Evolutionary conservation across 2,797 vertebrate species (phyloP).

Genomic region (Aphelocoma californica): DNA sequence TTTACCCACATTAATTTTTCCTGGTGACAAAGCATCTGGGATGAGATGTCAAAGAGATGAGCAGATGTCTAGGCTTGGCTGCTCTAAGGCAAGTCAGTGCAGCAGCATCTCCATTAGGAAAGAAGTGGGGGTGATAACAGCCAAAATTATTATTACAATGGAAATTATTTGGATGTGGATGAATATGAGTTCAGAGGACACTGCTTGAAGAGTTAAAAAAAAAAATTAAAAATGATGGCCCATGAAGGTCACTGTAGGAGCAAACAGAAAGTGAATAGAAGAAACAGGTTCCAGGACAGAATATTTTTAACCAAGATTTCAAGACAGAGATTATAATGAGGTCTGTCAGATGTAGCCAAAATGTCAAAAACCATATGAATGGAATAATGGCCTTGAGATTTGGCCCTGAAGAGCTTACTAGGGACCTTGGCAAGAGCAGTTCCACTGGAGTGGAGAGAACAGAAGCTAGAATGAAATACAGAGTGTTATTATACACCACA

Average conservation of each 20-base stretch:
- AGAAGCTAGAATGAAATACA: slow-evolving; percentile 36
- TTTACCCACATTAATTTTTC: slow-evolving; percentile 33
- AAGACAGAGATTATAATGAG: slow-evolving; percentile 13
- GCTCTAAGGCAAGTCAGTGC: slow-evolving; percentile 39
- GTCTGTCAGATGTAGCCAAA: slow-evolving; percentile 49
- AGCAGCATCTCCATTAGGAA: slow-evolving; percentile 27
- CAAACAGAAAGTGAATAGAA: not conserved
- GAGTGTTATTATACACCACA: not conserved
- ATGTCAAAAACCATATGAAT: slow-evolving; percentile 58
- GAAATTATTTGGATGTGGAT: slow-evolving; percentile 13
- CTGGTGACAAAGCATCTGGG: slow-evolving; percentile 62
- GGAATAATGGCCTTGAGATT: slow-evolving; percentile 46
- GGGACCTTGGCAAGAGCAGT: slow-evolving; percentile 47
- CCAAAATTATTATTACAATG: slow-evolving; percentile 49
- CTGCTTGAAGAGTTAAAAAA: not conserved
- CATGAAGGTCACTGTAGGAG: not conserved
- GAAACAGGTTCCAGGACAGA: slow-evolving; percentile 5
- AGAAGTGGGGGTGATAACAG: not conserved
- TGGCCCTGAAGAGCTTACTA: slow-evolving; percentile 53
- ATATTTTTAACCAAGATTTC: slow-evolving; percentile 22
- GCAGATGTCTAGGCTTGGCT: slow-evolving; percentile 61
- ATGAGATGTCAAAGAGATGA: slow-evolving; percentile 65
- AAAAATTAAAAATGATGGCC: not conserved
- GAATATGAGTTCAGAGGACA: not conserved
- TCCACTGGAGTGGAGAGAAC: slow-evolving; percentile 42